Conservation (phyloP, 2,113 vertebrate species). For the Neolamprologus caudopunctatus region DNA sequence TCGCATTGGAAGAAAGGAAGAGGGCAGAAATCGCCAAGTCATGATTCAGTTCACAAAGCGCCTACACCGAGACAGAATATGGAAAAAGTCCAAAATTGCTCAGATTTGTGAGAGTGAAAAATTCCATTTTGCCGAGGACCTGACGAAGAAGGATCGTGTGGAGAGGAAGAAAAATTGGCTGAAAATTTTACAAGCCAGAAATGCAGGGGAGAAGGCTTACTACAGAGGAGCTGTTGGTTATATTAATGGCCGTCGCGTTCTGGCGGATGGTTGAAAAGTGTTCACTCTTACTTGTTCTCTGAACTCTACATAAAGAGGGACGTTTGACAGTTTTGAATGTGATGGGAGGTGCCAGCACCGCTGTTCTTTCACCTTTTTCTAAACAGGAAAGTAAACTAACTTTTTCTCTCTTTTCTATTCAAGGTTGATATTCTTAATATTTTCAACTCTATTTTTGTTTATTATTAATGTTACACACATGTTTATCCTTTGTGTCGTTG, state of each 20-base stretch:
- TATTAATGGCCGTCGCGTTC: not conserved
- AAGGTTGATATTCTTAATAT: not conserved
- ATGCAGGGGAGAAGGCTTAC: not conserved
- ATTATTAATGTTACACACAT: accelerated
- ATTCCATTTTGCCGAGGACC: accelerated
- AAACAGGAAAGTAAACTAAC: not conserved
- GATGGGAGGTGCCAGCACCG: accelerated
- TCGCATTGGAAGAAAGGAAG: not conserved
- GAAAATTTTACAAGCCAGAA: not conserved
- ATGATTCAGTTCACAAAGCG: not conserved
- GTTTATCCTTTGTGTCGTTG: not conserved
- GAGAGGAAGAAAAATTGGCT: accelerated
- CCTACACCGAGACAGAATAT: not conserved
- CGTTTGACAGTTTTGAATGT: not conserved
- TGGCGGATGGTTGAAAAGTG: accelerated
- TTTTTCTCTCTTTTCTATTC: accelerated
- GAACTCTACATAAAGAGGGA: not conserved
- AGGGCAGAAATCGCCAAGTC: not conserved
- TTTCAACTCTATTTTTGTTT: not conserved
- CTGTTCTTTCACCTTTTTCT: not conserved
- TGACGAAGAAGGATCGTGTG: accelerated
- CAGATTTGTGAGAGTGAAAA: accelerated
- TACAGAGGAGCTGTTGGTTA: not conserved
- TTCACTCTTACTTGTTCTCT: not conserved
- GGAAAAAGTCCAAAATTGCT: not conserved